Percentiles rank a stretch among this genome's conserved stretches.
phyloP scores from a whole-genome alignment of 2,797 vertebrate species.

The Chloroceryle amazona region DNA sequence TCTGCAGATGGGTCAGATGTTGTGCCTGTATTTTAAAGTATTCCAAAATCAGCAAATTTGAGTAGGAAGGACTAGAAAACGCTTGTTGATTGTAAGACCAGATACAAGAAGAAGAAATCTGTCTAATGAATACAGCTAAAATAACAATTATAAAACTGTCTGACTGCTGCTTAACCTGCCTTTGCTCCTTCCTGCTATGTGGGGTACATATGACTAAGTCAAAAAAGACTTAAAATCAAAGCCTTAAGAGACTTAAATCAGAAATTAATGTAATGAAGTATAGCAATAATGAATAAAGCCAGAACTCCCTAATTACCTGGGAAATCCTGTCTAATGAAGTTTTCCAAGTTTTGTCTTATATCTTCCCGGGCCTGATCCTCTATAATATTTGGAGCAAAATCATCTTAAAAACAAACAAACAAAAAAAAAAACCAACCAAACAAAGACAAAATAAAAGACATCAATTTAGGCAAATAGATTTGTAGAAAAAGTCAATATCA shows the following conservation, averaged over 20 bases:
- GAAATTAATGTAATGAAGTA: background rate
- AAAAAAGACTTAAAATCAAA: background rate
- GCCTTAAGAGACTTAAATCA: background rate
- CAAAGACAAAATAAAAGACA: background rate
- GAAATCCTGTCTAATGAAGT: constrained; percentile 89
- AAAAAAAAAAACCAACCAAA: too few relatives aligned
- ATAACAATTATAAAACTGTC: background rate
- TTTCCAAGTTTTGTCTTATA: constrained; percentile 91
- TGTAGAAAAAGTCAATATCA: background rate
- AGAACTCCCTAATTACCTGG: constrained; percentile 79
- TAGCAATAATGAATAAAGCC: background rate
- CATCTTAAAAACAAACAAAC: constrained; percentile 75
- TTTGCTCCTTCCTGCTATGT: background rate
- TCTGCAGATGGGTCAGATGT: background rate
- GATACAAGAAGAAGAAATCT: background rate
- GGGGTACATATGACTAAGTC: background rate
- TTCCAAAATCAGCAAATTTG: background rate
- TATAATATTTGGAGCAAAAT: constrained; percentile 88
- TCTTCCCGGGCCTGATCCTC: constrained; percentile 90
- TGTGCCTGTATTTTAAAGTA: background rate
- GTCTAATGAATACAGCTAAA: background rate
- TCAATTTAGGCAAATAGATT: background rate
- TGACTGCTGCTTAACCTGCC: background rate
- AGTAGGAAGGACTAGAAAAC: background rate
- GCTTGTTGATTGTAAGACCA: background rate